phyloP scores from a whole-genome alignment of 2,888 invertebrate species.

The Limnephilus auricula region DNA sequence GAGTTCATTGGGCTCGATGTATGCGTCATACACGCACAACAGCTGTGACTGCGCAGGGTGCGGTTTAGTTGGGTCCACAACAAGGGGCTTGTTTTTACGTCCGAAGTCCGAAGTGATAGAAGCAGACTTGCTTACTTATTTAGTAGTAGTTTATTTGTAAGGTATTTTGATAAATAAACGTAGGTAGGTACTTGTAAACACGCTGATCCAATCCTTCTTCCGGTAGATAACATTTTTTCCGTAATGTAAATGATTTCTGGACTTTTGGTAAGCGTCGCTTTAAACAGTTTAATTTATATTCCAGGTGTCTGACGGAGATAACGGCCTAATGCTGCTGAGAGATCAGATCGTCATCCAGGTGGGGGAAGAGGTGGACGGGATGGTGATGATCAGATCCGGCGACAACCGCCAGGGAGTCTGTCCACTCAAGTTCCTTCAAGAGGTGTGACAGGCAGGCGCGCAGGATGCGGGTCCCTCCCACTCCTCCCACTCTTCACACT shows the following conservation, averaged over 20 bases:
- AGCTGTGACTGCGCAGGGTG: too few relatives aligned
- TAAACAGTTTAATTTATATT: slow-evolving; percentile 70
- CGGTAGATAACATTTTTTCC: too few relatives aligned
- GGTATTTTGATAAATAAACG: too few relatives aligned
- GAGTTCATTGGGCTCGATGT: too few relatives aligned
- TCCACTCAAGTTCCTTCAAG: slow-evolving; percentile 95
- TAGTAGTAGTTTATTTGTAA: too few relatives aligned
- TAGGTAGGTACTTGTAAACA: too few relatives aligned
- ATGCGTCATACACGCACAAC: too few relatives aligned
- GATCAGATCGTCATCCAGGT: slow-evolving; percentile 96
- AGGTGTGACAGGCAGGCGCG: slow-evolving; percentile 89
- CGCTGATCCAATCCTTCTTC: too few relatives aligned
- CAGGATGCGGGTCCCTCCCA: slow-evolving; percentile 67
- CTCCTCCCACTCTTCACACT: slow-evolving; percentile 47
- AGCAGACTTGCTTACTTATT: too few relatives aligned
- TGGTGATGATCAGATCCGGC: slow-evolving; percentile 95
- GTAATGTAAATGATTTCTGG: not conserved
- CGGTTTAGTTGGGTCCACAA: too few relatives aligned
- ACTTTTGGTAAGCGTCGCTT: not conserved
- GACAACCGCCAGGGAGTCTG: slow-evolving; percentile 95
- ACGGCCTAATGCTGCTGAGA: slow-evolving; percentile 87
- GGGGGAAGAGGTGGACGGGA: slow-evolving; percentile 94
- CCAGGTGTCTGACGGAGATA: slow-evolving; percentile 91
- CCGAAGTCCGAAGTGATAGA: too few relatives aligned
- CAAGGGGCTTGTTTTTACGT: too few relatives aligned